Evolutionary conservation across 2,113 vertebrate species (phyloP).

Genomic region (Sinocyclocheilus grahami): DNA sequence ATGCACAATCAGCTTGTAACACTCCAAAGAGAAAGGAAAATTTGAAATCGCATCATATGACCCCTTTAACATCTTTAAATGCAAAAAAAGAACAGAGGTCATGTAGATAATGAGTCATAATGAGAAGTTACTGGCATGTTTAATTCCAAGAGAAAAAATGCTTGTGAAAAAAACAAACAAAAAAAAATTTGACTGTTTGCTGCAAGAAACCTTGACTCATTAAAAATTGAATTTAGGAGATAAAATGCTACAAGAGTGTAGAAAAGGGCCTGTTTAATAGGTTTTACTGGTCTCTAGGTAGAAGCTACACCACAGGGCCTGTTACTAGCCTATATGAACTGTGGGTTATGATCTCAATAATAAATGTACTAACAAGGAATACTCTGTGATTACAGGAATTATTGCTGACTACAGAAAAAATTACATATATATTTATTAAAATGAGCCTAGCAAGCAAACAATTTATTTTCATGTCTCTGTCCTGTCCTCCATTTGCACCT

Average conservation of each 20-base stretch:
- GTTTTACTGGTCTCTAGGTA: background rate
- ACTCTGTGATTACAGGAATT: background rate
- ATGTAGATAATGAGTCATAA: background rate
- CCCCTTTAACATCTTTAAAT: background rate
- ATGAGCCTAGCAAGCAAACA: background rate
- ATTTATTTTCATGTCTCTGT: background rate
- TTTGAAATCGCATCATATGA: too few species aligned
- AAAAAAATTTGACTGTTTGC: too few species aligned
- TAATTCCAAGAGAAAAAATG: background rate
- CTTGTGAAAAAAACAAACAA: background rate
- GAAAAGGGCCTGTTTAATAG: background rate
- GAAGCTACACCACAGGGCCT: background rate
- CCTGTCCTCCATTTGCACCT: background rate
- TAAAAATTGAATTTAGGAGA: background rate
- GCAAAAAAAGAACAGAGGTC: background rate
- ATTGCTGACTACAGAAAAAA: conserved; percentile 20
- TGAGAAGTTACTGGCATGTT: background rate
- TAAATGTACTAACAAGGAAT: conserved; percentile 8
- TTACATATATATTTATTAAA: background rate
- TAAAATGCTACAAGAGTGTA: background rate
- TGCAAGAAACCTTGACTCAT: background rate
- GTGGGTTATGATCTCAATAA: conserved; percentile 3
- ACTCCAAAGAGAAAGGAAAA: too few species aligned
- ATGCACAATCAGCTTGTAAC: too few species aligned
- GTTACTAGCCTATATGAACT: background rate